Evolutionary conservation across 2,888 invertebrate species (phyloP).

Genomic region (Argyra leucocephala): DNA sequence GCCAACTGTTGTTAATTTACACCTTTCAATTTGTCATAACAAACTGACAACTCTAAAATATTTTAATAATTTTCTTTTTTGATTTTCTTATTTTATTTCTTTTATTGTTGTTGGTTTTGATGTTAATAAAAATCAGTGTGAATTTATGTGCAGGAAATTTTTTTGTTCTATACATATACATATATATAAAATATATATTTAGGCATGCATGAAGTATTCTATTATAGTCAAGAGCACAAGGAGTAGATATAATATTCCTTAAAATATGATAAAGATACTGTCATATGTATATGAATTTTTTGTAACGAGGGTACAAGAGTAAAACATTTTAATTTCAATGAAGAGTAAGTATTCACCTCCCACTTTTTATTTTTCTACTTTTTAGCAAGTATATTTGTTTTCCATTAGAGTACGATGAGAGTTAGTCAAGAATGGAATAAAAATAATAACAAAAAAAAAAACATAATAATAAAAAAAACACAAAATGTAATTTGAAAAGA

Average conservation of each 20-base stretch:
- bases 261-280: too few relatives aligned
- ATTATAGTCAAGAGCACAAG: neutral
- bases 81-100: neutral
- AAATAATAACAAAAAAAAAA: neutral
- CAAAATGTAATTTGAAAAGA: neutral
- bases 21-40: too few relatives aligned
- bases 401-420: neutral
- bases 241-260: too few relatives aligned
- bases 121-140: neutral
- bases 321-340: slow-evolving; percentile 1
- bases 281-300: too few relatives aligned
- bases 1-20: too few relatives aligned
- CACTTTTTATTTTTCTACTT: too few relatives aligned
- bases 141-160: neutral
- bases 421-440: neutral
- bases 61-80: neutral
- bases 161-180: neutral
- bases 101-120: neutral
- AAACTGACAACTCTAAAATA: neutral
- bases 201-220: neutral
- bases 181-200: neutral
- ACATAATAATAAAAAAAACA: neutral
- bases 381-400: neutral
- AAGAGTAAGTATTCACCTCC: too few relatives aligned
- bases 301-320: too few relatives aligned